Percentiles rank a stretch among this genome's conserved stretches.
Evolutionary conservation across 2,888 invertebrate species (phyloP).

Genomic region (Raillietiella orientalis): DNA sequence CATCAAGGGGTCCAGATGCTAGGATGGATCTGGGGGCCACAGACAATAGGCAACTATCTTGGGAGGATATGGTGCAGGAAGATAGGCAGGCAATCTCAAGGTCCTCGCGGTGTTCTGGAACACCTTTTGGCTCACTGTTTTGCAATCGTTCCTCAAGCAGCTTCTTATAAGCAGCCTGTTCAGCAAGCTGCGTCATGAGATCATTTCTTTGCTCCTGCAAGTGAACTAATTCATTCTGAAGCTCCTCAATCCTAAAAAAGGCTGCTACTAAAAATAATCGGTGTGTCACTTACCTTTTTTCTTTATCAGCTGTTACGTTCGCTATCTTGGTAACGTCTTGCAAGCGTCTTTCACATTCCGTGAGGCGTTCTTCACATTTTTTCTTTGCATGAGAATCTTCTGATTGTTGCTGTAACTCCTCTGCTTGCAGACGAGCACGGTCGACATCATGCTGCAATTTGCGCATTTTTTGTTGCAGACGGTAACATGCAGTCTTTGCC

Average conservation of each 20-base stretch:
- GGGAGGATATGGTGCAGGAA: no score
- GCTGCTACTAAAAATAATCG: background rate
- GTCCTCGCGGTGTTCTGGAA: conserved; percentile 17
- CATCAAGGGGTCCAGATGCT: no score
- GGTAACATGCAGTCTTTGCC: no score
- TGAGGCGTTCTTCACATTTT: conserved; percentile 14
- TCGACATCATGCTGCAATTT: no score
- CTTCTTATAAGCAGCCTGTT: conserved; percentile 34
- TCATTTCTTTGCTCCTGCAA: conserved; percentile 42
- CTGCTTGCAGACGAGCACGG: no score
- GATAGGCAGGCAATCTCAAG: no score
- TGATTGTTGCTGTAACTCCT: no score
- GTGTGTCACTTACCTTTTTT: conserved; percentile 17
- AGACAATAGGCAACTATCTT: no score
- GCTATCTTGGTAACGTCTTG: conserved; percentile 19
- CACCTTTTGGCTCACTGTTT: conserved; percentile 17
- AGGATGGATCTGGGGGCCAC: no score
- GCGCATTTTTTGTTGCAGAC: no score
- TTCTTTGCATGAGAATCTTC: conserved; percentile 15
- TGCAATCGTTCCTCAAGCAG: conserved; percentile 27
- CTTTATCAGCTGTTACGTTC: conserved; percentile 24
- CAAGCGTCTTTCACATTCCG: conserved; percentile 18
- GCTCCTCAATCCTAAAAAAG: conserved; percentile 20
- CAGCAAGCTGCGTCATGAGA: conserved; percentile 31
- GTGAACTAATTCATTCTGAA: conserved; percentile 33